Conservation (phyloP, 2,888 invertebrate genomes). For the Agelastica alni region DNA sequence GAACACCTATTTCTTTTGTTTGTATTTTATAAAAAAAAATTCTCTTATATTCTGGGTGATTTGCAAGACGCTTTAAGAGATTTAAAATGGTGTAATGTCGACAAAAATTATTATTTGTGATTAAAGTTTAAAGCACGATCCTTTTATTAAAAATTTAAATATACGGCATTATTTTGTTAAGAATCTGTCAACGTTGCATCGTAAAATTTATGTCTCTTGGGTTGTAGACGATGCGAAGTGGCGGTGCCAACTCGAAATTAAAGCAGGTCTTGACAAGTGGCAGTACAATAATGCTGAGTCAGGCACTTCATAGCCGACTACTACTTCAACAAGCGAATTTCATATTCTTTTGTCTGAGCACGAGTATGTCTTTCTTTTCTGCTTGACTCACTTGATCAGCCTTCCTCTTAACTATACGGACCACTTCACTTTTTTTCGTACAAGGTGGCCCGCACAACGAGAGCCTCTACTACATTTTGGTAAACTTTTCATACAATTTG, state of each 20-base stretch:
- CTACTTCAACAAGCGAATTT: conserved; percentile 42
- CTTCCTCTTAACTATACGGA: conserved; percentile 4
- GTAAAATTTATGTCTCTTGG: neutral
- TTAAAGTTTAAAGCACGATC: too few relatives aligned
- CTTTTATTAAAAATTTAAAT: too few relatives aligned
- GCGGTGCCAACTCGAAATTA: conserved; percentile 23
- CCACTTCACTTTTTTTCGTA: conserved; percentile 10
- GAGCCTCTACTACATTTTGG: neutral
- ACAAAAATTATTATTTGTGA: too few relatives aligned
- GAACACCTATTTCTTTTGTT: too few relatives aligned
- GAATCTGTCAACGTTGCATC: neutral
- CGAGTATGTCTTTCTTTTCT: conserved; percentile 47
- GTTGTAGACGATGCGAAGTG: conserved; percentile 5
- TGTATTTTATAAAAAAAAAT: too few relatives aligned
- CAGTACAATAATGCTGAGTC: conserved; percentile 47
- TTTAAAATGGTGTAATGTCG: too few relatives aligned
- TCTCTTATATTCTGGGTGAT: too few relatives aligned
- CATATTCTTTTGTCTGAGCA: conserved; percentile 51
- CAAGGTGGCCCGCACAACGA: neutral
- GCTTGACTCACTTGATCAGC: conserved; percentile 16
- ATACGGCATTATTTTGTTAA: neutral
- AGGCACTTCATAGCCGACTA: conserved; percentile 43
- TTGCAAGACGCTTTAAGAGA: too few relatives aligned
- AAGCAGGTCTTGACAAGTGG: conserved; percentile 44
- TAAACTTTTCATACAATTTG: too few relatives aligned